These are phyloP conservation scores for Villa cingulata DNA, from an alignment of 2,888 invertebrate genomes.

Conservation along the genomic window DNA sequence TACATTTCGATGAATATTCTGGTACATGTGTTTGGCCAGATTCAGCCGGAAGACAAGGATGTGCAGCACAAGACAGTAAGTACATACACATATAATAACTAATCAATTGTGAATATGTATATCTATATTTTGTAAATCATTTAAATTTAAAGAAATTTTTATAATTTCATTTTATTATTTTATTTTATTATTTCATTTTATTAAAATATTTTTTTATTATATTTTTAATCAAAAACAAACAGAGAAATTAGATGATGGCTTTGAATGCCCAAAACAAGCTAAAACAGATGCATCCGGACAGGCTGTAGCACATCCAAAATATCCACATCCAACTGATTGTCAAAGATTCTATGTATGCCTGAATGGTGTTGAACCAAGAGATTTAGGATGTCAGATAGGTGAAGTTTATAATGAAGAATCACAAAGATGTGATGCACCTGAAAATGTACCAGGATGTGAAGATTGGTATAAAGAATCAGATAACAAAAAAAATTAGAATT, in stretches of 20 bases:
- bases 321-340: conserved; percentile 74
- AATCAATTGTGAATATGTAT: not conserved
- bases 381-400: conserved; percentile 71
- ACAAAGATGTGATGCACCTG: conserved; percentile 76
- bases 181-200: not conserved
- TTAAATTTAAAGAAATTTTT: not conserved
- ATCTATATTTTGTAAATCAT: not conserved
- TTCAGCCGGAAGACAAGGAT: conserved; percentile 60
- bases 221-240: conserved; percentile 19
- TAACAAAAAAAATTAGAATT: not conserved
- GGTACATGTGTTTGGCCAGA: conserved; percentile 88
- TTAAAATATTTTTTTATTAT: not conserved
- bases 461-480: conserved; percentile 79
- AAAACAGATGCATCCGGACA: conserved; percentile 54
- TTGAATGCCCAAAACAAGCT: conserved; percentile 64
- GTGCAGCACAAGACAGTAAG: conserved; percentile 44
- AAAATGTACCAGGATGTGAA: conserved; percentile 83
- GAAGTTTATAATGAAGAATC: conserved; percentile 82
- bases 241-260: conserved; percentile 71
- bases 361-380: conserved; percentile 74
- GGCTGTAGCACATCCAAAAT: conserved; percentile 68
- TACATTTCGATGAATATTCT: conserved; percentile 79
- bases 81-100: conserved; percentile 15
- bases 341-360: conserved; percentile 85
- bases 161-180: not conserved